These are phyloP conservation scores for Brienomyrus longianalis DNA, from an alignment of 2,113 vertebrate species.

Conservation along the genomic window DNA sequence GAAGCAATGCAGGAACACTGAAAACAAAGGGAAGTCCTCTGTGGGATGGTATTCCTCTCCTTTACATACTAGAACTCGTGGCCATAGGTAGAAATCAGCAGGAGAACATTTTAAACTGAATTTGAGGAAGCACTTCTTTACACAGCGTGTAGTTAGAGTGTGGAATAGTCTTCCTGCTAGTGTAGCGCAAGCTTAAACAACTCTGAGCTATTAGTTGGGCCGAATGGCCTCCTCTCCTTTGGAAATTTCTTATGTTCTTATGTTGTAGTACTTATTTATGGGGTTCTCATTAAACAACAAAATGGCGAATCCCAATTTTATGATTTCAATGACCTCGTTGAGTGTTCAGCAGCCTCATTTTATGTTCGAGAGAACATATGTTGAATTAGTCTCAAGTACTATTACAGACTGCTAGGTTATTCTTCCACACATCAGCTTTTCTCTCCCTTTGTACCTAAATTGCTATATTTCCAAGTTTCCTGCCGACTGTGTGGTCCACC, in stretches of 20 bases:
- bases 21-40: neutral
- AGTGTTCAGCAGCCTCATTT: neutral
- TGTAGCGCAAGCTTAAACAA: no score
- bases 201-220: no score
- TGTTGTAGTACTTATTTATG: neutral
- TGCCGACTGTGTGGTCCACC: neutral
- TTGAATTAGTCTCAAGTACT: neutral
- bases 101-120: no score
- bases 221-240: no score
- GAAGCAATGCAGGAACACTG: neutral
- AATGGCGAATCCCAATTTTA: neutral
- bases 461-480: neutral
- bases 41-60: neutral
- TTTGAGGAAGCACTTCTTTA: no score
- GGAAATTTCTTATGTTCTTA: no score
- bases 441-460: neutral
- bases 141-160: no score
- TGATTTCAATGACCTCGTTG: neutral
- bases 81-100: no score
- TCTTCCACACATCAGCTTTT: slow-evolving; percentile 4
- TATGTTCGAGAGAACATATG: neutral
- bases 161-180: no score
- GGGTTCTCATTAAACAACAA: neutral
- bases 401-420: neutral
- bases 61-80: neutral